Conservation (phyloP, 2,797 vertebrate genomes). For the Malurus splendens region DNA sequence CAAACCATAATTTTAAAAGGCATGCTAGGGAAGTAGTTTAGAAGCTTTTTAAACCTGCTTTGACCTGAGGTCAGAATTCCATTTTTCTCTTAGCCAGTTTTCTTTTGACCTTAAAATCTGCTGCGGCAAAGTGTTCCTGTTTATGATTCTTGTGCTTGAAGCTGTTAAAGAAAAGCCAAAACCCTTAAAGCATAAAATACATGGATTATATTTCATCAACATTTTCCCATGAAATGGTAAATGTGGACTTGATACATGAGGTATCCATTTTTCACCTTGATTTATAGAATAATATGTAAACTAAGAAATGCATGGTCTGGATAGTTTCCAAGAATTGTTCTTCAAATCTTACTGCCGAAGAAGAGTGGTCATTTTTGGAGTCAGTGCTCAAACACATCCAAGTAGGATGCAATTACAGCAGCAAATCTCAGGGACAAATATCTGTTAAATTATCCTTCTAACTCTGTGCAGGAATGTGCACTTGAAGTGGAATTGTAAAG, state of each 20-base stretch:
- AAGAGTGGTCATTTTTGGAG: neutral
- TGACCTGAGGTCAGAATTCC: neutral
- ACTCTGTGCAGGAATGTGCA: neutral
- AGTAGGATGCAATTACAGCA: neutral
- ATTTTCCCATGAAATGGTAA: neutral
- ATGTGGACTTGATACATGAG: neutral
- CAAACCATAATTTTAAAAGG: neutral
- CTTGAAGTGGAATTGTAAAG: neutral
- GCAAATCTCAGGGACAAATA: neutral
- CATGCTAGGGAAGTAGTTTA: neutral
- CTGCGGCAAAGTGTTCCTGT: neutral
- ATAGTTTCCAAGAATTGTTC: neutral
- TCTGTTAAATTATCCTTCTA: neutral
- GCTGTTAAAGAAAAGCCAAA: neutral
- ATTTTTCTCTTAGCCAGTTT: neutral
- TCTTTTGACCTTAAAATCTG: neutral
- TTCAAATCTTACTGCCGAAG: neutral
- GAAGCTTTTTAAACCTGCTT: constrained; percentile 11
- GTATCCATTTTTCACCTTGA: neutral
- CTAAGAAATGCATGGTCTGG: neutral
- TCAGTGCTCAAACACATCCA: neutral
- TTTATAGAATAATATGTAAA: neutral
- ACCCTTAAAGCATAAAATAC: neutral
- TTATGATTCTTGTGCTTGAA: neutral
- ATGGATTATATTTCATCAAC: neutral